Conservation (phyloP, 1,140 invertebrate genomes). For the Saxidomus purpurata region DNA sequence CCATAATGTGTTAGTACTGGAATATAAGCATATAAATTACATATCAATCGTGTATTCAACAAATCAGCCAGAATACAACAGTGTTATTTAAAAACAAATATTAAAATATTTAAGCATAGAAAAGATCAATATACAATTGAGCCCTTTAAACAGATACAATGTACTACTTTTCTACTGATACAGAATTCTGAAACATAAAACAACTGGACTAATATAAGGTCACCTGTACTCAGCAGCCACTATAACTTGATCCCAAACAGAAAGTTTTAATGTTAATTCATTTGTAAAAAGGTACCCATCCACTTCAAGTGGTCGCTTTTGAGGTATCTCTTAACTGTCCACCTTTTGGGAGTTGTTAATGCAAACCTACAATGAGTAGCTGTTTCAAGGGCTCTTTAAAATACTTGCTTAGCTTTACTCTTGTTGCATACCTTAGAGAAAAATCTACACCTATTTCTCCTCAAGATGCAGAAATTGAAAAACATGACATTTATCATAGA, state of each 20-base stretch:
- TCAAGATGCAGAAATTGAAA: conserved; percentile 46
- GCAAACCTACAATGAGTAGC: too few relatives aligned
- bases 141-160: neutral
- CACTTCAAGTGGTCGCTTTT: too few relatives aligned
- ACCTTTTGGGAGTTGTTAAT: too few relatives aligned
- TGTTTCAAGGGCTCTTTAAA: neutral
- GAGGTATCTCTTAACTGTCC: too few relatives aligned
- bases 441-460: conserved; percentile 12
- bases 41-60: conserved; percentile 39
- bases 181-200: too few relatives aligned
- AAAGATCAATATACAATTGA: neutral
- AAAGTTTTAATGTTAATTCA: too few relatives aligned
- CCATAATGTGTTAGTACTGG: conserved; percentile 49
- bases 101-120: conserved; percentile 21
- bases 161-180: too few relatives aligned
- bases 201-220: too few relatives aligned
- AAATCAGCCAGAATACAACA: conserved; percentile 33
- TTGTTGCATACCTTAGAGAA: neutral
- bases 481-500: conserved; percentile 22
- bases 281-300: too few relatives aligned
- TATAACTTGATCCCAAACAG: too few relatives aligned
- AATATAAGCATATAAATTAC: conserved; percentile 54
- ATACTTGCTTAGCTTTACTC: neutral
- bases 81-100: conserved; percentile 22
- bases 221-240: too few relatives aligned